phyloP scores from a whole-genome alignment of 2,888 invertebrate species.

The Pyrrhia umbra region DNA sequence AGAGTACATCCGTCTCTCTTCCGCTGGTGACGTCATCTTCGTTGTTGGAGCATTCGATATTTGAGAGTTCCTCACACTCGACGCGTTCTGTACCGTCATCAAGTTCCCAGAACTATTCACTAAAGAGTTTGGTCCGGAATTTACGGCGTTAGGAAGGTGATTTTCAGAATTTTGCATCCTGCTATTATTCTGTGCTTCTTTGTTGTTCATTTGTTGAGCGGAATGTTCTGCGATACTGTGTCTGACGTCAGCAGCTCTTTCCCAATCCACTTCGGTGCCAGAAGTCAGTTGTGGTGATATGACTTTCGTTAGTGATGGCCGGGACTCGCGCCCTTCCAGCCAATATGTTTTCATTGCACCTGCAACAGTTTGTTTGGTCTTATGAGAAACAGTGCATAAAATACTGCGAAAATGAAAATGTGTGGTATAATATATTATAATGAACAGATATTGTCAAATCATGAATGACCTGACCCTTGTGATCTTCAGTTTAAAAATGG shows the following conservation, averaged over 20 bases:
- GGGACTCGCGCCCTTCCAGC: slow-evolving; percentile 93
- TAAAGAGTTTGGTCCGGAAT: slow-evolving; percentile 74
- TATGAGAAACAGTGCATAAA: slow-evolving; percentile 28
- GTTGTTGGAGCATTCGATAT: slow-evolving; percentile 59
- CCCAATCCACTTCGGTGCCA: slow-evolving; percentile 85
- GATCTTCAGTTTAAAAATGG: too few species aligned
- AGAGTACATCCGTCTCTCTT: slow-evolving; percentile 94
- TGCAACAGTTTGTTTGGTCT: slow-evolving; percentile 68
- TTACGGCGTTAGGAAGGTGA: slow-evolving; percentile 71
- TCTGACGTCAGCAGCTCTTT: slow-evolving; percentile 82
- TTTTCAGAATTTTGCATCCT: slow-evolving; percentile 56
- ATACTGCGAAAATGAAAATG: too few species aligned
- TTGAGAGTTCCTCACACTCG: slow-evolving; percentile 62
- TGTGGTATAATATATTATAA: too few species aligned
- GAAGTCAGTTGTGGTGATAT: slow-evolving; percentile 83
- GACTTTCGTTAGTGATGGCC: slow-evolving; percentile 89
- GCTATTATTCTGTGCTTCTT: slow-evolving; percentile 64
- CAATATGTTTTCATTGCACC: slow-evolving; percentile 97
- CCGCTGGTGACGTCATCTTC: slow-evolving; percentile 84
- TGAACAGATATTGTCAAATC: too few species aligned
- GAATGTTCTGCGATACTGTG: slow-evolving; percentile 87
- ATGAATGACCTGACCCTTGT: too few species aligned
- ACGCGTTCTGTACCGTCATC: slow-evolving; percentile 63
- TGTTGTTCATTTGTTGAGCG: slow-evolving; percentile 77
- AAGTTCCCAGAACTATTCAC: slow-evolving; percentile 67